Evolutionary conservation across 23 tunicate species (phyloP).

Genomic region (Ascidia mentula): DNA sequence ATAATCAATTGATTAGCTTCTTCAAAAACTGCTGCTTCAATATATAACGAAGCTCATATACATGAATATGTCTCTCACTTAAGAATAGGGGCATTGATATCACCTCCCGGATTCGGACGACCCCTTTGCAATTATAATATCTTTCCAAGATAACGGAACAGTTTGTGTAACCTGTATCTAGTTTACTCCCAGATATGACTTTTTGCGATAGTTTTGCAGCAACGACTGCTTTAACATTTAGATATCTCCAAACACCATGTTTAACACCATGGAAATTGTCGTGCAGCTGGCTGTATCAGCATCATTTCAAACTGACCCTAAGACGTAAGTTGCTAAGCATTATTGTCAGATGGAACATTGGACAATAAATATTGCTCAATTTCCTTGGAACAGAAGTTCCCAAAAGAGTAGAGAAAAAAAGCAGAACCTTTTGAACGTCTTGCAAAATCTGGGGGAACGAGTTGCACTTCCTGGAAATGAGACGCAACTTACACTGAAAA

Average conservation of each 20-base stretch:
- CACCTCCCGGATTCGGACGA: too few species aligned
- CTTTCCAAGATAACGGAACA: neutral
- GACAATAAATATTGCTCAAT: too few species aligned
- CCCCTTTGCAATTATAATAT: too few species aligned
- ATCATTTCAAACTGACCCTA: neutral
- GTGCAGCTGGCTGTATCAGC: neutral
- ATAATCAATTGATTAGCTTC: too few species aligned
- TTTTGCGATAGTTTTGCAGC: neutral
- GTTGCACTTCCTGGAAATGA: neutral
- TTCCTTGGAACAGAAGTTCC: neutral
- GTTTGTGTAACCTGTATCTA: neutral
- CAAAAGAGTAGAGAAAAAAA: neutral
- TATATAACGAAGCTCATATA: too few species aligned
- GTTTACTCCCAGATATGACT: neutral
- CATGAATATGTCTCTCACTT: too few species aligned
- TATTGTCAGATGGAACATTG: too few species aligned
- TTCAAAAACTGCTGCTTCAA: too few species aligned
- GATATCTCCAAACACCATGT: neutral
- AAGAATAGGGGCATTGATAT: too few species aligned
- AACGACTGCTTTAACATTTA: neutral
- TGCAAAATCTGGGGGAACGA: neutral
- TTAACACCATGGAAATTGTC: neutral
- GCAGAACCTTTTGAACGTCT: neutral
- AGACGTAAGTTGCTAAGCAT: neutral
- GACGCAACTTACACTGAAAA: neutral